Base-by-base conservation (phyloP, 2,888 invertebrate species). In the Trilocha varians region DNA sequence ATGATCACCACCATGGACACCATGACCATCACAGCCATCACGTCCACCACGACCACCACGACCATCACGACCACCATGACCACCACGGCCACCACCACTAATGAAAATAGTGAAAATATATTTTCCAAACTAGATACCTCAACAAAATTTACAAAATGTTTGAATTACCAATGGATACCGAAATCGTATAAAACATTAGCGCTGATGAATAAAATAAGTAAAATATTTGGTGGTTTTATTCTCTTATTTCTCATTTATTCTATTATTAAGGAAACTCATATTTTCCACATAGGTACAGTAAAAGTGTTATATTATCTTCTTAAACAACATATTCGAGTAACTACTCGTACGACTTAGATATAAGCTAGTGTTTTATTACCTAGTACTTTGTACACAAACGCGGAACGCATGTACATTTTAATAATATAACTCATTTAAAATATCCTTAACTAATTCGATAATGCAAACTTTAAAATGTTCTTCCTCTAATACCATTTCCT, bases 201-300 rank as follows among this genome's bases (percentile, higher is more conserved):
- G 67, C 65, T 68, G 57, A 63, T 60, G 46, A 70, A 65, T 65
- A 67, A 64, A 55, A 57, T 36, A 14, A 39, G 43, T 13, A 11
- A 14, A 18, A 38, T 33, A 41, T 32, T 39, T 40, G 18, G 35
- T 40, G 25, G 38, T 47, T 41, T 41, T 42, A 37, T 42, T 35
- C 44, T 42, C 18, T 25, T 5, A 14, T 32, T 13, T 18, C 8
- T 6, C 5, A 18, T 6, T 18, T 6, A 18, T 18, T n/a, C n/a
- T n/a, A n/a, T n/a, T n/a, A n/a, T n/a, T n/a, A n/a, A n/a, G n/a
- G n/a, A n/a, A n/a, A n/a, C n/a, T n/a, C n/a, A n/a, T n/a, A n/a
- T n/a, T n/a, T n/a, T n/a, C n/a, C n/a, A n/a, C n/a, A n/a, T n/a
- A n/a, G n/a, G n/a, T n/a, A n/a, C n/a, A n/a, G n/a, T n/a, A n/a